Evolutionary conservation across 2,888 invertebrate genomes (phyloP).

Genomic region (Sarcophaga subvicina): DNA sequence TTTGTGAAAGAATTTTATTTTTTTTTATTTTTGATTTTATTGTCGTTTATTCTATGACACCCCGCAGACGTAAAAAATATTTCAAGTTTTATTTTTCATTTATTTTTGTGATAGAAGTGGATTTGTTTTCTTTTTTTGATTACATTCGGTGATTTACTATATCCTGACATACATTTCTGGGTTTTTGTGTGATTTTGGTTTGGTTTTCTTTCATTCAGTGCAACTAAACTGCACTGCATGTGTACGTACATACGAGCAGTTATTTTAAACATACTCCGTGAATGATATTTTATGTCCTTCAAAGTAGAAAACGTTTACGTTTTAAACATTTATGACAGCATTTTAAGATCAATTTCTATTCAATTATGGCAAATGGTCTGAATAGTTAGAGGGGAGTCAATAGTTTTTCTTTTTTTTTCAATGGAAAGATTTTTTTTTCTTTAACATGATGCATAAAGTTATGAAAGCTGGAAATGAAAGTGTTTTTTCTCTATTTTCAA

Average conservation of each 20-base stretch:
- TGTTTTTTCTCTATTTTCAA: too few relatives aligned
- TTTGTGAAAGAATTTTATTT: too few relatives aligned
- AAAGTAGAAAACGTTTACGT: neutral
- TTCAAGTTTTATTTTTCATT: neutral
- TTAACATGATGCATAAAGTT: too few relatives aligned
- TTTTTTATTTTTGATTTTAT: neutral
- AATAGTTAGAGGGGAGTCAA: constrained; percentile 1
- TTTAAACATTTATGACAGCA: constrained; percentile 7
- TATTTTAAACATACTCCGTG: neutral
- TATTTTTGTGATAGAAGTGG: neutral
- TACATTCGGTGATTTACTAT: constrained; percentile 32
- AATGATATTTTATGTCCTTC: constrained; percentile 7
- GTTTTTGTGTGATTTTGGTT: neutral
- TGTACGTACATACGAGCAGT: neutral
- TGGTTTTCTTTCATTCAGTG: neutral
- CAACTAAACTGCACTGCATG: neutral
- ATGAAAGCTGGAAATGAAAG: too few relatives aligned
- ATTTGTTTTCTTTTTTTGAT: neutral
- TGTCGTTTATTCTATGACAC: constrained; percentile 13
- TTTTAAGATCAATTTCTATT: constrained; percentile 5
- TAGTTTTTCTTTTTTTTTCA: too few relatives aligned
- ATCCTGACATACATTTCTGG: neutral
- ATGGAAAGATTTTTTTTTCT: too few relatives aligned
- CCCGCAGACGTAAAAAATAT: neutral
- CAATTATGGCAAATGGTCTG: constrained; percentile 32